phyloP scores from a whole-genome alignment of 2,888 invertebrate genomes.

The Harpalus rufipes region DNA sequence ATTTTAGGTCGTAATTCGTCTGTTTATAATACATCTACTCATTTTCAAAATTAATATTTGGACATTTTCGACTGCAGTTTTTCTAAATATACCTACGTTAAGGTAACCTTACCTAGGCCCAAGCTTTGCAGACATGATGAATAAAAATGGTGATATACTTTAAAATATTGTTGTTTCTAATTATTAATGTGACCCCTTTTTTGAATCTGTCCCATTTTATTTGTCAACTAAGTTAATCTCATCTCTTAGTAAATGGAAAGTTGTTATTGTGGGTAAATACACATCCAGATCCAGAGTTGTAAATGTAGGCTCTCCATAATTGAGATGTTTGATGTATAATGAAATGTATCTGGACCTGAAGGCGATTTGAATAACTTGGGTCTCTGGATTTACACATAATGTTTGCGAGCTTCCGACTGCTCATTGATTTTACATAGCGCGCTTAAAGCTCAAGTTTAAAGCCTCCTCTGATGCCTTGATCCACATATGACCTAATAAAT shows the following conservation, averaged over 20 bases:
- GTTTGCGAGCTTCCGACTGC: slow-evolving; percentile 22
- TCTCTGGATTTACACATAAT: slow-evolving; percentile 35
- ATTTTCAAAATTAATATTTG: too few relatives aligned
- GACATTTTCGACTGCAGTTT: too few relatives aligned
- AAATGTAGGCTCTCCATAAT: neutral
- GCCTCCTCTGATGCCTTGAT: slow-evolving; percentile 21
- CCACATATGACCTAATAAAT: slow-evolving; percentile 38
- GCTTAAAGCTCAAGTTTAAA: slow-evolving; percentile 37
- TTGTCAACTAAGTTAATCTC: slow-evolving; percentile 3
- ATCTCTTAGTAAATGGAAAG: neutral
- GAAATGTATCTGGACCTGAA: slow-evolving; percentile 37
- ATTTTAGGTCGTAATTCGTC: too few relatives aligned
- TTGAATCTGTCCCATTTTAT: neutral
- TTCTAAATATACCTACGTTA: too few relatives aligned
- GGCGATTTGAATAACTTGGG: slow-evolving; percentile 38
- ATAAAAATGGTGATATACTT: too few relatives aligned
- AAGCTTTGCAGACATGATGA: too few relatives aligned
- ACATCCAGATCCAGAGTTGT: neutral
- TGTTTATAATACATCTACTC: too few relatives aligned
- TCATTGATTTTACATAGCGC: slow-evolving; percentile 41
- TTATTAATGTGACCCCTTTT: neutral
- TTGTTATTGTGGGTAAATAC: slow-evolving; percentile 25
- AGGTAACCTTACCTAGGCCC: too few relatives aligned
- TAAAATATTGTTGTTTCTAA: too few relatives aligned
- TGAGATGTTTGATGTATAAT: slow-evolving; percentile 36